phyloP scores from a whole-genome alignment of 2,797 vertebrate genomes.

The Gambusia yucatana region DNA sequence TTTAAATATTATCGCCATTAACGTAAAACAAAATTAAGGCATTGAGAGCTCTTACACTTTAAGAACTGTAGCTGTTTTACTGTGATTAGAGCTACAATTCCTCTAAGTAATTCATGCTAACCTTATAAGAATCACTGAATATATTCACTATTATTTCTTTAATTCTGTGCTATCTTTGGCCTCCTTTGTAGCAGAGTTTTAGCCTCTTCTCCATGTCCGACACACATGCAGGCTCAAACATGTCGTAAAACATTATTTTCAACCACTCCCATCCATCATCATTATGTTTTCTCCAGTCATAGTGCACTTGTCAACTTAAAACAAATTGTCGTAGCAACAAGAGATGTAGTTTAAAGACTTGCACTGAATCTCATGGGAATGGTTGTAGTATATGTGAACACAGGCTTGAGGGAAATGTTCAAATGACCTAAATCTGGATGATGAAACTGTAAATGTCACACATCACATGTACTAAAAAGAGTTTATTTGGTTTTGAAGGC shows the following conservation, averaged over 20 bases:
- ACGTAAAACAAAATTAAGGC: constrained; percentile 32
- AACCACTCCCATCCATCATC: constrained; percentile 10
- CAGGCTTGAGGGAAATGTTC: constrained; percentile 3
- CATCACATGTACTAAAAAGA: neutral
- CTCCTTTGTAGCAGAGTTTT: neutral
- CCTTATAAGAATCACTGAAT: neutral
- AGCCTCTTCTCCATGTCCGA: neutral
- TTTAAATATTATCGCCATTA: constrained; percentile 44
- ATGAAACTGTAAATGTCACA: constrained; percentile 2
- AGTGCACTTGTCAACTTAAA: neutral
- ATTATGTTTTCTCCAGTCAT: constrained; percentile 1
- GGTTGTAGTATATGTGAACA: neutral
- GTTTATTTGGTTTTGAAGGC: neutral
- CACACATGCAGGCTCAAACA: neutral
- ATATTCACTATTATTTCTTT: neutral
- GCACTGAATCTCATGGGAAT: constrained; percentile 1
- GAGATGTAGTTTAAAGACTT: constrained; percentile 7
- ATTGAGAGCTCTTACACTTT: constrained; percentile 13
- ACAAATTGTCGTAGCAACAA: constrained; percentile 13
- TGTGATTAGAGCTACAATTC: constrained; percentile 10
- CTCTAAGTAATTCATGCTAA: neutral
- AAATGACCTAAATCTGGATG: neutral
- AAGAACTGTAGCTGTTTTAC: constrained; percentile 17
- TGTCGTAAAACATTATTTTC: neutral
- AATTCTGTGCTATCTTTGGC: neutral